Conservation (phyloP, 1,140 invertebrate genomes). For the Tetramorium parvispinum region DNA sequence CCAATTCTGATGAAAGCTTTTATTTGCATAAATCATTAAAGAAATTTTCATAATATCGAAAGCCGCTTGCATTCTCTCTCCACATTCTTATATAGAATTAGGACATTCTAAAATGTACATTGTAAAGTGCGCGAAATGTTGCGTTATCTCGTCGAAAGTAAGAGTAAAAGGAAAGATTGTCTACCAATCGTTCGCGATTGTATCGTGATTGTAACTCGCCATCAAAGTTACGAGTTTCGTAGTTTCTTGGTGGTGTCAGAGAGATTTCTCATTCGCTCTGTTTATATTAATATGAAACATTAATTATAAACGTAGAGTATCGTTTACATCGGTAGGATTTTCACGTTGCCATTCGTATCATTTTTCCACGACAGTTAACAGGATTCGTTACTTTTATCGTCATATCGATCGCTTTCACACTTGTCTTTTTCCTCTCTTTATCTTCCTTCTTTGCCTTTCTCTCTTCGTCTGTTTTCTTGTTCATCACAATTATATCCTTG, state of each 20-base stretch:
- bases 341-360: not conserved
- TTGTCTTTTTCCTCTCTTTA: conserved; percentile 44
- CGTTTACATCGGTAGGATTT: not conserved
- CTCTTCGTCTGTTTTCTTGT: conserved; percentile 50
- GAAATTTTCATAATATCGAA: not conserved
- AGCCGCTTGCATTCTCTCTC: not conserved
- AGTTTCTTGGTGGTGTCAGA: not conserved
- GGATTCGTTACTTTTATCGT: conserved; percentile 40
- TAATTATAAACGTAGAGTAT: conserved; percentile 4
- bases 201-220: not conserved
- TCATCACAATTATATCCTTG: conserved; percentile 27
- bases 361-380: conserved; percentile 21
- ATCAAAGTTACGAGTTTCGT: not conserved
- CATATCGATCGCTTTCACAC: conserved; percentile 54
- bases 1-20: not conserved
- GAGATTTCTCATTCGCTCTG: not conserved
- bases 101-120: not conserved
- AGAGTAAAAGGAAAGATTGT: not conserved
- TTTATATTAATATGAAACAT: not conserved
- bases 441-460: conserved; percentile 38
- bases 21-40: not conserved
- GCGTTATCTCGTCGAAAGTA: conserved; percentile 14
- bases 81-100: too few relatives aligned
- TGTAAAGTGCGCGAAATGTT: not conserved
- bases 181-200: not conserved